These are phyloP conservation scores for Enteromius trimaculatus DNA, from an alignment of 2,797 vertebrate species.

Conservation along the genomic window DNA sequence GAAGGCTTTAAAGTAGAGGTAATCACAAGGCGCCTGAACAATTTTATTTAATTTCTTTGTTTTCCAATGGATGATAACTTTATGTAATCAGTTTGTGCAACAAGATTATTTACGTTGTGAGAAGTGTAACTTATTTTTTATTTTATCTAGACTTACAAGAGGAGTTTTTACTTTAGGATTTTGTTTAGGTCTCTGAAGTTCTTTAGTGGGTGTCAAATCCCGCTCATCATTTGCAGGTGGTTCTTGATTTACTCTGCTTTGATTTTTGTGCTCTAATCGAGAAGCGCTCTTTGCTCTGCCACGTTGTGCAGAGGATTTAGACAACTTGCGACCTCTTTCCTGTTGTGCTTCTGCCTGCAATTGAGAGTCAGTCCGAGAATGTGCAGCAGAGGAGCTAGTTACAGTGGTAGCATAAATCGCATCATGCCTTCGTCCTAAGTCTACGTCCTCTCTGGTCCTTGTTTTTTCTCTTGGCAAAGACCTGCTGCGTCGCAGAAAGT, in stretches of 20 bases:
- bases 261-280: neutral
- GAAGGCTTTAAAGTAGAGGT: neutral
- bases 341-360: neutral
- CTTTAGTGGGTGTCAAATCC: neutral
- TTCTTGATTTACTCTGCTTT: neutral
- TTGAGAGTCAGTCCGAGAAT: constrained; percentile 3
- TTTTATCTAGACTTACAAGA: neutral
- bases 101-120: neutral
- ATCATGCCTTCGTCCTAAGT: fast-evolving
- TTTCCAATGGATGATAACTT: too few species aligned
- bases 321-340: neutral
- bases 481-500: constrained; percentile 54
- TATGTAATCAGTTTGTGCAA: too few species aligned
- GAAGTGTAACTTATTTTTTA: fast-evolving
- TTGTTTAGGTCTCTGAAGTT: neutral
- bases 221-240: fast-evolving
- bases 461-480: constrained; percentile 61
- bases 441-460: neutral
- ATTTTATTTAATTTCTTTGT: too few species aligned
- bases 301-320: fast-evolving
- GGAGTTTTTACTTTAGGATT: fast-evolving
- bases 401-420: neutral
- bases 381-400: constrained; percentile 27
- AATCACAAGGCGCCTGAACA: neutral
- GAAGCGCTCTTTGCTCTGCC: neutral